phyloP scores from a whole-genome alignment of 2,113 vertebrate genomes.

The Raja brachyura region DNA sequence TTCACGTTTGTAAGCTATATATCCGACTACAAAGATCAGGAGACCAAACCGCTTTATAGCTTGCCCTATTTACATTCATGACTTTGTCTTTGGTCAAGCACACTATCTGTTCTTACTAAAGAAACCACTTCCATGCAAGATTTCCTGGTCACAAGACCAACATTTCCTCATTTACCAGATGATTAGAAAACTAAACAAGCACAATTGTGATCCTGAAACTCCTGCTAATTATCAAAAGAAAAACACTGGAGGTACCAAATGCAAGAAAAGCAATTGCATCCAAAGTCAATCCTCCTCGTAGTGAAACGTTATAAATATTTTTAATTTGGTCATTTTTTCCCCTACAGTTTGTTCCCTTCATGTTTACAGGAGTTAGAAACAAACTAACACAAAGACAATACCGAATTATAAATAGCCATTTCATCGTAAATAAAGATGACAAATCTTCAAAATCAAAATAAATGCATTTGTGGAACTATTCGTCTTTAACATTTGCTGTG shows the following conservation, averaged over 20 bases:
- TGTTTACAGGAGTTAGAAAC: too few relatives aligned
- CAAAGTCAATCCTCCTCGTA: background rate
- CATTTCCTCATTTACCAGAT: background rate
- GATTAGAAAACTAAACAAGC: too few relatives aligned
- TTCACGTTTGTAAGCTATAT: background rate
- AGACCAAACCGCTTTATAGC: background rate
- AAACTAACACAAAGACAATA: background rate
- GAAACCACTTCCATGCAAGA: background rate
- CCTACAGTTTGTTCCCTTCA: too few relatives aligned
- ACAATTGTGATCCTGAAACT: too few relatives aligned
- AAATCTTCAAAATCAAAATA: background rate
- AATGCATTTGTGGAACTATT: too few relatives aligned
- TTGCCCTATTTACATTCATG: background rate
- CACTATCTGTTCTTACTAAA: background rate
- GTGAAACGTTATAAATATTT: background rate
- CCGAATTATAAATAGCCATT: background rate
- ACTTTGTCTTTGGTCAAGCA: background rate
- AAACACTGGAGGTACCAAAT: background rate
- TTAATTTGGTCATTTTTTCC: background rate
- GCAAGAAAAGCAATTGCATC: background rate
- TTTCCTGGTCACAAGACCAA: background rate
- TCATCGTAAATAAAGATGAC: background rate
- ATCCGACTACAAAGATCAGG: background rate
- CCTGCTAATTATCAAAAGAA: too few relatives aligned
- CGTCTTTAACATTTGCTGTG: too few relatives aligned